Conservation (phyloP, 2,113 vertebrate genomes). For the Martes martes region DNA sequence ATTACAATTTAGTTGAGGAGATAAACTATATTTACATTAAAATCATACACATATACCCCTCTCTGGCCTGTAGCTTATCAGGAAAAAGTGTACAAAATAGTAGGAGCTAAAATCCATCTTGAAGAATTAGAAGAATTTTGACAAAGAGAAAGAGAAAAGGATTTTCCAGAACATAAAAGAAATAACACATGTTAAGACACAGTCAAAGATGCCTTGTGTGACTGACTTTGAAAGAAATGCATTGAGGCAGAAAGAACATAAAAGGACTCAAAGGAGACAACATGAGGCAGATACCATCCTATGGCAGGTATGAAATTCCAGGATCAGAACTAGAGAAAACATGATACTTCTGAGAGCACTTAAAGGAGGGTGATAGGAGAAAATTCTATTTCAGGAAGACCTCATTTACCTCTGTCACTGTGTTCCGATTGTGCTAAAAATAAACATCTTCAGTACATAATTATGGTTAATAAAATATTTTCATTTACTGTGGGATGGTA, state of each 20-base stretch:
- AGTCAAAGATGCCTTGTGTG: not conserved
- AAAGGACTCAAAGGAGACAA: not conserved
- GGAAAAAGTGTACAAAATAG: not conserved
- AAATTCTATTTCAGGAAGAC: not conserved
- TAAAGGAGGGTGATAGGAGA: not conserved
- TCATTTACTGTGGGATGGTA: not conserved
- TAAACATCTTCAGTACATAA: not conserved
- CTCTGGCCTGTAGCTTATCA: not conserved
- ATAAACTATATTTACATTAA: conserved; percentile 13
- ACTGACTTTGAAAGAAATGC: not conserved
- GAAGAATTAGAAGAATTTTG: not conserved
- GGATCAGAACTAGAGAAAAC: not conserved
- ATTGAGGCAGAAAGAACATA: not conserved
- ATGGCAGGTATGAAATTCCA: not conserved
- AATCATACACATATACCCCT: not conserved
- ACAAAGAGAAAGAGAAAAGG: not conserved
- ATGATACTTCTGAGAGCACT: not conserved
- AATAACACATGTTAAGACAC: not conserved
- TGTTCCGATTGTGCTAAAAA: not conserved
- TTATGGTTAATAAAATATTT: not conserved
- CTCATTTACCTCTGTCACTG: not conserved
- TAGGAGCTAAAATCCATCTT: not conserved
- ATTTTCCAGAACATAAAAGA: conserved; percentile 26
- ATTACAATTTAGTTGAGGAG: not conserved
- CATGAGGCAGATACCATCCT: not conserved